A percentile compares a stretch with the other conserved stretches of the same genome.
phyloP scores from a whole-genome alignment of 2,797 vertebrate genomes.

The Balearica regulorum region DNA sequence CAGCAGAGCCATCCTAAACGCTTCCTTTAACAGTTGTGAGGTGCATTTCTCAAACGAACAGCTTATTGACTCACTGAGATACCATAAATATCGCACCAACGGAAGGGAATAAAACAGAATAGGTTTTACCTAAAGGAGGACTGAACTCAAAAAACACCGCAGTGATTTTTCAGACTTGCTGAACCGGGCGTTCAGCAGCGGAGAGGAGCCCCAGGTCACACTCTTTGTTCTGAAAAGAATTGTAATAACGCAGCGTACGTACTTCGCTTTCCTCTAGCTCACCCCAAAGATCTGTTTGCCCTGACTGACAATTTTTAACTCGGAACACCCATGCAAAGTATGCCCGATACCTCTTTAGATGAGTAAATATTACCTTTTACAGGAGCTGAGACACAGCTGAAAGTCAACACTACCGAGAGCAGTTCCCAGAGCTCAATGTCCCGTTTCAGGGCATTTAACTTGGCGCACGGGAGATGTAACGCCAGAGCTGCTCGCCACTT shows the following conservation, averaged over 20 bases:
- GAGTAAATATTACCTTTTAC: neutral
- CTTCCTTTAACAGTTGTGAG: neutral
- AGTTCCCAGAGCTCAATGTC: accelerated
- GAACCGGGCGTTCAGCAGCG: accelerated
- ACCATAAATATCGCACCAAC: neutral
- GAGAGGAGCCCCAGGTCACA: neutral
- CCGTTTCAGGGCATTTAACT: neutral
- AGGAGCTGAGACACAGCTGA: neutral
- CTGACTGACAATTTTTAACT: neutral
- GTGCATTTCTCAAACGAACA: neutral
- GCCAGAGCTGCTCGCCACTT: neutral
- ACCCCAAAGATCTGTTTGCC: neutral
- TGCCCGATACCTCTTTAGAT: neutral
- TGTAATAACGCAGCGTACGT: accelerated
- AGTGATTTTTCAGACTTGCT: neutral
- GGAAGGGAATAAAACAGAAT: neutral
- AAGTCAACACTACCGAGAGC: neutral
- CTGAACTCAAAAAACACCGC: neutral
- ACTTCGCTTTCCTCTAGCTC: neutral
- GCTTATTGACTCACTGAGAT: neutral
- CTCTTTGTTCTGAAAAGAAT: neutral
- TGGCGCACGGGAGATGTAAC: accelerated
- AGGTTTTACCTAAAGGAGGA: neutral
- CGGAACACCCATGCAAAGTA: neutral
- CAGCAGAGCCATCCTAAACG: neutral